These are phyloP conservation scores for Xiphorhynchus erythropygius DNA, from an alignment of 2,797 vertebrate genomes.

Conservation along the genomic window DNA sequence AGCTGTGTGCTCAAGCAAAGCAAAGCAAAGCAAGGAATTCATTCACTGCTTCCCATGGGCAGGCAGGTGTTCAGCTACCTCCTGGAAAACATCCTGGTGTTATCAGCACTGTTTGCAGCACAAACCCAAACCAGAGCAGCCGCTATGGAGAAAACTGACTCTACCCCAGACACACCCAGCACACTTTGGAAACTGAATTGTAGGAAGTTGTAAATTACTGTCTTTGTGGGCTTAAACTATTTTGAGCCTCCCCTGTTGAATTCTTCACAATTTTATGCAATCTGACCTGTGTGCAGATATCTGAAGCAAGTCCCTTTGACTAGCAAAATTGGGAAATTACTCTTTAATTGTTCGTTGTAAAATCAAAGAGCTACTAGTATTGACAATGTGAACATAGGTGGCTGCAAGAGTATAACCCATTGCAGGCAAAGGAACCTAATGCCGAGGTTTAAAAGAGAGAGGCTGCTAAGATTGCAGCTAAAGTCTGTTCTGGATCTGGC, in stretches of 20 bases:
- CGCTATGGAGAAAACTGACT: too few species aligned
- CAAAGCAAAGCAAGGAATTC: background rate
- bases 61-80: background rate
- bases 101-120: rapidly evolving
- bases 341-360: background rate
- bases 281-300: background rate
- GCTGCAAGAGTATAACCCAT: background rate
- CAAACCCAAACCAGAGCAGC: background rate
- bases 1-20: background rate
- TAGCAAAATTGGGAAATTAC: background rate
- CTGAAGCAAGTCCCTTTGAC: background rate
- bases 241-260: background rate
- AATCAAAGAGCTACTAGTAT: background rate
- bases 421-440: background rate
- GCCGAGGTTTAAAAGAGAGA: background rate
- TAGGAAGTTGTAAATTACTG: background rate
- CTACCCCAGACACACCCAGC: too few species aligned
- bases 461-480: background rate
- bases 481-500: background rate
- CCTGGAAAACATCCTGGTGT: background rate
- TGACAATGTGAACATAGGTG: background rate
- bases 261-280: background rate
- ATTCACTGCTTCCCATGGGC: background rate
- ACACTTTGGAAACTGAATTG: background rate
- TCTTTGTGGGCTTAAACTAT: background rate